Base-by-base conservation (phyloP, 2,113 vertebrate genomes). In the Poeciliopsis retropinna region DNA sequence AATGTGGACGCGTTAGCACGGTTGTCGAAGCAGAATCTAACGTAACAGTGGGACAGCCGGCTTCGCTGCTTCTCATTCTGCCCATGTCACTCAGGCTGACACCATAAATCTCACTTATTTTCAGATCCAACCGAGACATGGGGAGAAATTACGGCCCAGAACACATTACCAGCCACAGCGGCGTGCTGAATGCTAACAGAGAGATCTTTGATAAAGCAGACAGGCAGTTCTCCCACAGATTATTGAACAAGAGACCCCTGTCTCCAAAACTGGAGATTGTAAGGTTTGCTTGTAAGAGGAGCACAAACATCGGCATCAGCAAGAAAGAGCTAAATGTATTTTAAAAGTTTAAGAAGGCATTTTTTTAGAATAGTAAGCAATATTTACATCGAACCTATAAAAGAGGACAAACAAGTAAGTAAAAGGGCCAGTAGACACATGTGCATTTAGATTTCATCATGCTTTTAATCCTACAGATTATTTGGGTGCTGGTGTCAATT, bases 91-190 rank as follows among this genome's bases (percentile, higher is more conserved):
- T 92, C 90, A 81, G 85, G 73, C 89, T 94, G 91, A 94, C 93
- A 91, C 92, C 90, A 93, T 94, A 94, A 95, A 94, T 94, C 94
- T 92, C 92, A 92, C 92, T 94, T 94, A 93, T 92, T 92, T 92
- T 93, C 91, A 88, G 92, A 92, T 92, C 88, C 86, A 84, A 75
- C 84, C 60, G 71, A 89, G 91, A 88, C 90, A 88, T 64, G 27
- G 73, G 85, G 76, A 92, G 92, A 92, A 92, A 93, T 93, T 92
- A 92, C 80, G 63, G 87, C 87, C 85, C 85, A 90, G 87, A 93
- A 85, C 86, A 83, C 84, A 90, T 90, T 88, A 90, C 89, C 85
- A 87, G 87, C 79, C 74, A 63, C 83, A 64, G 89, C 75, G 61
- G 82, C 44, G 81, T 64, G 84, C 84, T 88, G 92, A 94, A 93